Evolutionary conservation across 2,888 invertebrate species (phyloP), one percentile per base, ranked within the genome.

Genomic region (Meteorus cinctellus): DNA sequence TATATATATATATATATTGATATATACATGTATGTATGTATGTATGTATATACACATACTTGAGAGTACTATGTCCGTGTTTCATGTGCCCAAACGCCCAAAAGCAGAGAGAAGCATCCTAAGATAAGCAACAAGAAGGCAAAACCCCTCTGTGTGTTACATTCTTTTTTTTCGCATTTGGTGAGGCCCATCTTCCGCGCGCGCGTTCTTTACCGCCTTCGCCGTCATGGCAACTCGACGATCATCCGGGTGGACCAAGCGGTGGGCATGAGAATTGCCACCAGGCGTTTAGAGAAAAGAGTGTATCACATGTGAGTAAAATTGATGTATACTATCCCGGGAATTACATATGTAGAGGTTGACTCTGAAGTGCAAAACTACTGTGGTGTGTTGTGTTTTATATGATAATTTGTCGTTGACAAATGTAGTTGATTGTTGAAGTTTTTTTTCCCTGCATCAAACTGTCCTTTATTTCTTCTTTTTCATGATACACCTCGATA

Each of bases 161-260:
- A 55, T 62, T 8, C 16, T 29, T 62, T 34, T 31, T 29, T 29
- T 63, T 31, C n/a, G 16, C 31, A 65, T 41, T 36, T 24, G 31
- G 62, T 19, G 63, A 65, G 55, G 19, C 51, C 60, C 66, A 77
- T 75, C 63, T 75, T 78, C 75, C 73, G 71, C 82, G 81, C 82
- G 55, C 69, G 55, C 55, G 55, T 55, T 48, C 48, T 16, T 29
- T 70, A 60, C 51, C 48, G 48, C 67, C 63, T 81, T 81, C 78
- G 84, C 83, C 83, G 84, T 85, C 83, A 87, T 87, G 86, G 84
- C 84, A 84, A 85, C 84, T 83, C 79, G 72, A 80, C 81, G 84
- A 85, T 84, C 81, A 72, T 80, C 82, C 77, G 75, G 79, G 82
- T 81, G 79, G 78, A 76, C 79, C 81, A 84, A 84, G 82, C 79